Base-by-base conservation (phyloP, 1,140 invertebrate genomes). In the Cylas formicarius region DNA sequence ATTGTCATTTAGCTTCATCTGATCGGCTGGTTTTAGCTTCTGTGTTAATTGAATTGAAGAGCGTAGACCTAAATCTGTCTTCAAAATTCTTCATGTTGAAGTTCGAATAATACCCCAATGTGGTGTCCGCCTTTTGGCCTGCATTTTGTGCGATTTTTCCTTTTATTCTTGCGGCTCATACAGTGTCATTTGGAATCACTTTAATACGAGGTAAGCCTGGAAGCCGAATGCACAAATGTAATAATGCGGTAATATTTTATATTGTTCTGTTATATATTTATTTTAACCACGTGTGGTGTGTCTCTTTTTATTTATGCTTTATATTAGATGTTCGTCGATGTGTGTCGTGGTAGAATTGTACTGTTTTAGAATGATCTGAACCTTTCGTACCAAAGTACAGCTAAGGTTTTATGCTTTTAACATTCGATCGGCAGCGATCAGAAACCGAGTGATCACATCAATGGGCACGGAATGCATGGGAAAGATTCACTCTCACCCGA, bases 131-230 rank as follows among this genome's bases (percentile, higher is more conserved):
- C n/a, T n/a, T n/a, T n/a, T n/a, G n/a, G n/a, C n/a, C n/a, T n/a
- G n/a, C n/a, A n/a, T n/a, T n/a, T n/a, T n/a, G n/a, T n/a, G n/a
- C n/a, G n/a, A n/a, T n/a, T n/a, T n/a, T 48, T 60, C 53, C 34
- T 52, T 72, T 74, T 72, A 67, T 73, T 72, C 68, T 66, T 77
- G 78, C 79, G 81, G 78, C 80, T 80, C 85, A n/a, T n/a, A n/a
- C n/a, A 91, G 87, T 86, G 84, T 90, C 74, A 90, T 92, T 84
- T 92, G 89, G 89, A 92, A 89, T 80, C 86, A 91, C 83, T 92
- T 93, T 86, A 91, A 91, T 70, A 84, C 86, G 79, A 92, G 89
- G 89, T 93, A 90, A 91, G 87, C 79, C 59, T 59, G 22, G 14
- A 44, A 33, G 33, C 41, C 49, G 28, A 40, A 39, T 43, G 39